Conservation (phyloP, 2,113 vertebrate genomes). For the Sphyrna mokarran region DNA sequence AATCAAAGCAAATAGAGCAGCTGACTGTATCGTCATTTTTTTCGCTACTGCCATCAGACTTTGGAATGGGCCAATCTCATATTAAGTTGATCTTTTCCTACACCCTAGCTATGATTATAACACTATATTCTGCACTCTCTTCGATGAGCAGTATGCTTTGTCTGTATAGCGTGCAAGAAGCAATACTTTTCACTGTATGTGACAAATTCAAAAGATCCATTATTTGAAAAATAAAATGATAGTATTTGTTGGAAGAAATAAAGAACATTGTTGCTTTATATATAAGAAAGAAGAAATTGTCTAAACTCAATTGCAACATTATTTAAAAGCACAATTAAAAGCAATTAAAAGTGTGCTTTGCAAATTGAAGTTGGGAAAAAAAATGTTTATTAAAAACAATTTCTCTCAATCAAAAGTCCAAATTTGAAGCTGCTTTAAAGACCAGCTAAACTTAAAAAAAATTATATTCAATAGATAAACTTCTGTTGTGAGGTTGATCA, state of each 20-base stretch:
- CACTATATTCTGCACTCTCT: too few relatives aligned
- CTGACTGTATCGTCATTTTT: too few relatives aligned
- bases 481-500: neutral
- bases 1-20: too few relatives aligned
- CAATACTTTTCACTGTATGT: too few relatives aligned
- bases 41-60: too few relatives aligned
- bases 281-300: neutral
- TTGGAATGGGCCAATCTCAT: too few relatives aligned
- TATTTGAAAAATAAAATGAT: neutral
- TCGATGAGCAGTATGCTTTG: too few relatives aligned
- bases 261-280: neutral
- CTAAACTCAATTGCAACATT: neutral
- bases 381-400: neutral
- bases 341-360: neutral
- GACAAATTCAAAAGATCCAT: neutral
- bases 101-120: too few relatives aligned
- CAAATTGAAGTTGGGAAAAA: neutral
- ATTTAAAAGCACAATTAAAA: neutral
- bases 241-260: neutral
- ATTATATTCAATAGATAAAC: too few relatives aligned
- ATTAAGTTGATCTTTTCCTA: too few relatives aligned
- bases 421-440: neutral
- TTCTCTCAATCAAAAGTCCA: neutral
- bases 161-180: too few relatives aligned
- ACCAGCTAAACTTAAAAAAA: too few relatives aligned